Percentiles rank a stretch among this genome's conserved stretches.
These are phyloP conservation scores for Callipepla squamata DNA, from an alignment of 2,113 vertebrate species.

Conservation along the genomic window DNA sequence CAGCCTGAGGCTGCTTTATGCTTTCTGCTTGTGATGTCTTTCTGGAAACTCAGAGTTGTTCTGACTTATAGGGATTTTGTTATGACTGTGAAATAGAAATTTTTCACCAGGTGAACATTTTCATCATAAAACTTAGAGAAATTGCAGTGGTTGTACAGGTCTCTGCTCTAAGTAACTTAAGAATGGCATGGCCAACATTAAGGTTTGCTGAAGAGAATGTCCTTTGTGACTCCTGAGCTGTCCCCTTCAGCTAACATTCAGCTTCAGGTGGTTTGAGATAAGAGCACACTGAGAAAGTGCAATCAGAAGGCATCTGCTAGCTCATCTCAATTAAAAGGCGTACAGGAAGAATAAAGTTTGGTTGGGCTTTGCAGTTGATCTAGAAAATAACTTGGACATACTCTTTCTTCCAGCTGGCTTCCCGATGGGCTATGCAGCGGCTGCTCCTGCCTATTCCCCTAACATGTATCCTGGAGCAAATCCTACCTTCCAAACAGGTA, in stretches of 20 bases:
- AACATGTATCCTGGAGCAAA: constrained; percentile 93
- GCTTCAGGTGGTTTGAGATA: neutral
- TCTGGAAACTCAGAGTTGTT: neutral
- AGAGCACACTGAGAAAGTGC: neutral
- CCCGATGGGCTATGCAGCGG: constrained; percentile 92
- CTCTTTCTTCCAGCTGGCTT: constrained; percentile 85
- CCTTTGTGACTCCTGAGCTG: neutral
- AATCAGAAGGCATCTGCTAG: neutral
- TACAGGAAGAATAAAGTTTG: neutral
- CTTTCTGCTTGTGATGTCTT: neutral
- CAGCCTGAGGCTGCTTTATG: neutral
- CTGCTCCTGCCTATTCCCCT: constrained; percentile 91
- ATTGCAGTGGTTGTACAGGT: neutral
- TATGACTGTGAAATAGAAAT: neutral
- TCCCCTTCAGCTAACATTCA: neutral
- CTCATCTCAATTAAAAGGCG: neutral
- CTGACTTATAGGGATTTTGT: neutral
- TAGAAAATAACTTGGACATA: neutral
- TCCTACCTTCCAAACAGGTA: constrained; percentile 92
- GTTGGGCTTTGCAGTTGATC: neutral
- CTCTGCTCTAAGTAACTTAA: neutral
- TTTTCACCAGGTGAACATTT: neutral
- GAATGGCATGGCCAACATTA: neutral
- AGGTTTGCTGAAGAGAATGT: neutral
- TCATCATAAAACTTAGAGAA: neutral